Percentiles rank a stretch among this genome's conserved stretches.
Conservation (phyloP, 2,888 invertebrate species). For the Bombylius discolor region DNA sequence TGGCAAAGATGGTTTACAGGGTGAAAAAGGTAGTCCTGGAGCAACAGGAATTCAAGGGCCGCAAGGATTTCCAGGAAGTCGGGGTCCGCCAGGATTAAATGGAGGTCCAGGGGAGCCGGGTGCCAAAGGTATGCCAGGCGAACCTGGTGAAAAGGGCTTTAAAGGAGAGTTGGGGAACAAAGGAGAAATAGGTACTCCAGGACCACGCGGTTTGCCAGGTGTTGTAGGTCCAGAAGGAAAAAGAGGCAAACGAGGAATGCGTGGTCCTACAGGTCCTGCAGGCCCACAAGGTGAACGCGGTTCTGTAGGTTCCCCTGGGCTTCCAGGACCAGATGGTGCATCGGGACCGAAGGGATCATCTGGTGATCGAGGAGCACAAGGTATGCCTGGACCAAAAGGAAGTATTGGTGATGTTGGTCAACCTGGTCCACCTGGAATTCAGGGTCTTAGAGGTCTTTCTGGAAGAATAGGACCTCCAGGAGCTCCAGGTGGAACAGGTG, state of each 20-base stretch:
- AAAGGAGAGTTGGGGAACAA: conserved; percentile 68
- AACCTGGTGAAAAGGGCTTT: conserved; percentile 62
- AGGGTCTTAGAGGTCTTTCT: conserved; percentile 47
- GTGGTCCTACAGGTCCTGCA: conserved; percentile 60
- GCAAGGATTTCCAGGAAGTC: conserved; percentile 70
- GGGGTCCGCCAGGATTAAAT: conserved; percentile 60
- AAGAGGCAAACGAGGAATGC: conserved; percentile 63
- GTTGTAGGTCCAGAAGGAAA: conserved; percentile 61
- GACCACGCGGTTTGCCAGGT: conserved; percentile 65
- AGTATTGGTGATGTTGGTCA: conserved; percentile 45
- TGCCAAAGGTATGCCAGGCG: conserved; percentile 60
- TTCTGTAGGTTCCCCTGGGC: conserved; percentile 39
- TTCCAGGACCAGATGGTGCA: conserved; percentile 66
- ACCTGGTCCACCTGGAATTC: conserved; percentile 44
- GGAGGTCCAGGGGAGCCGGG: conserved; percentile 65
- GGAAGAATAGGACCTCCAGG: conserved; percentile 61
- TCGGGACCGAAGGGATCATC: conserved; percentile 62
- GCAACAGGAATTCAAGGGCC: conserved; percentile 57
- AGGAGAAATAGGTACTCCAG: conserved; percentile 59
- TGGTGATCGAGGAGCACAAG: conserved; percentile 59
- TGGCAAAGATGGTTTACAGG: conserved; percentile 69
- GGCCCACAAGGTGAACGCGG: conserved; percentile 63
- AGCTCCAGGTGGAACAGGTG: conserved; percentile 55
- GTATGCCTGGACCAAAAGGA: conserved; percentile 50
- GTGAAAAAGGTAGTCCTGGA: conserved; percentile 69